Evolutionary conservation across 1,140 invertebrate species (phyloP), one percentile per base, ranked within the genome.

Genomic region (Panagrolaimus sp.): DNA sequence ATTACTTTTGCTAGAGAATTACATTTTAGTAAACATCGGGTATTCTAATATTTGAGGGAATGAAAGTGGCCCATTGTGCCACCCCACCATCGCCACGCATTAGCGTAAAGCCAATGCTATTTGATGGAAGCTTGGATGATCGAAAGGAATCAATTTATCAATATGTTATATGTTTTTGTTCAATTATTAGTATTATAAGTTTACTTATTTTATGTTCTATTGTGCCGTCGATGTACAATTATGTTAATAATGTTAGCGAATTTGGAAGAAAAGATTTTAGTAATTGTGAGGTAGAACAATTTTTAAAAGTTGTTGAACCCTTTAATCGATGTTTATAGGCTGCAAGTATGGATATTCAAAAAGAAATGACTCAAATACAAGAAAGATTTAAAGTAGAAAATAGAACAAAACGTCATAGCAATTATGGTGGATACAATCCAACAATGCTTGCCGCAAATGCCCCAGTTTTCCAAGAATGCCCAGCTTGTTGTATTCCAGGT

Each of bases 391-490:
- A 51, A 14, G 25, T 8, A 43, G 20, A 66, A 13, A 67, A 74
- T 62, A 42, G 62, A 63, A 73, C 71, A 53, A 76, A 72, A 62
- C 72, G 76, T 48, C 48, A 68, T 5, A 63, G 70, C 25, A 65
- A 82, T 27, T 83, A 83, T 42, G 79, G 68, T 16, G 78, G 72
- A 14, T 80, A 80, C 44, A 83, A 80, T 69, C 68, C 79, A 14
- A 65, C 67, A 7, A 57, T 81, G 25, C 64, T 83, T 25, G 77
- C 76, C 66, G 25, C 74, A 42, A 73, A 74, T 61, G 73, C 73
- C 5, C 81, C 79, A 13, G 73, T 72, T 53, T 82, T 82, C 74
- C 80, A 82, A 66, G 80, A 82, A 65, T 82, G 82, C 64, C 80
- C 80, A 46, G 80, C 80, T 16, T 82, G 80, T 65, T 82, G 80